Conservation (phyloP, 2,888 invertebrate genomes). For the Anoncus sp. region DNA sequence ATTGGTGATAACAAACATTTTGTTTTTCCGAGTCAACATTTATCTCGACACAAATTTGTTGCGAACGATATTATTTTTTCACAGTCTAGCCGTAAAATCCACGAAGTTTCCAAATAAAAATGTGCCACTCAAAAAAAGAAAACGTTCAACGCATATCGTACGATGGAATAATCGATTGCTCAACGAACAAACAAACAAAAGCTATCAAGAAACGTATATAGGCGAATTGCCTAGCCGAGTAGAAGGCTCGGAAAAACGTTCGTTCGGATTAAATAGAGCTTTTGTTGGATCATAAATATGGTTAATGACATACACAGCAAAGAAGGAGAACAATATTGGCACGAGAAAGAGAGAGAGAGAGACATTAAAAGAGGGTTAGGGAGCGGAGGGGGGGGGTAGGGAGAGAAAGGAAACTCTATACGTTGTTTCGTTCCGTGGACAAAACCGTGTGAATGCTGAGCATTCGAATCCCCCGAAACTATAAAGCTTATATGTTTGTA, state of each 20-base stretch:
- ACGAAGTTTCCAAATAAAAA: too few species aligned
- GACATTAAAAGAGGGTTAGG: not conserved
- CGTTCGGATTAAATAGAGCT: constrained; percentile 42
- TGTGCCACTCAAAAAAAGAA: too few species aligned
- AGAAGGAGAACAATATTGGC: constrained; percentile 11
- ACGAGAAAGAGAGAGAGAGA: constrained; percentile 20
- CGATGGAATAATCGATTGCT: constrained; percentile 12
- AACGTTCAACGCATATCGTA: too few species aligned
- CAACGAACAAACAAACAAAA: not conserved
- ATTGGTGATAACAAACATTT: too few species aligned
- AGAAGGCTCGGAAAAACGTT: constrained; percentile 14
- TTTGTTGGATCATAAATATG: constrained; percentile 31
- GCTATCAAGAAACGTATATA: not conserved
- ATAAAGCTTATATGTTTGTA: constrained; percentile 55
- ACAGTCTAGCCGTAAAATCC: too few species aligned
- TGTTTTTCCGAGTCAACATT: too few species aligned
- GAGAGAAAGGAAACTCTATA: too few species aligned
- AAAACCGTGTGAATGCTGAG: constrained; percentile 45
- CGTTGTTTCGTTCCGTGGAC: not conserved
- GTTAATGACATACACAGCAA: not conserved
- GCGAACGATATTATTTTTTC: too few species aligned
- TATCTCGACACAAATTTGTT: too few species aligned
- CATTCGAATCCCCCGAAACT: constrained; percentile 51
- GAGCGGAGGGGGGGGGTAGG: too few species aligned
- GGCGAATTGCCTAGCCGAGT: not conserved